phyloP scores from a whole-genome alignment of 2,888 invertebrate genomes.

The Penaeus monodon region DNA sequence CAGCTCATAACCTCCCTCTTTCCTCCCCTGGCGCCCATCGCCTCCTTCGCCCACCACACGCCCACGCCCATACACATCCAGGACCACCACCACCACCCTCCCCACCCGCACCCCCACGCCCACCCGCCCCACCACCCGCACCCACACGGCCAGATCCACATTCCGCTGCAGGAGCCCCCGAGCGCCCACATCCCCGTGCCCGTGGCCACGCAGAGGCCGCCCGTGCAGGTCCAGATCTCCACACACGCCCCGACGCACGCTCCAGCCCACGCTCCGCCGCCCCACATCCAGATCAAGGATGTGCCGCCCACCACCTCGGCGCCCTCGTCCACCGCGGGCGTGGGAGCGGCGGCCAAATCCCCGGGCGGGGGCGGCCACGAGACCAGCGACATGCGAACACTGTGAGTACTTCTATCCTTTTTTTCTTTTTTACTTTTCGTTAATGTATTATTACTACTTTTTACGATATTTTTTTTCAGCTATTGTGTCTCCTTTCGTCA shows the following conservation, averaged over 20 bases:
- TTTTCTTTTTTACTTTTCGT: not conserved
- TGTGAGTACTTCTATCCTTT: constrained; percentile 11
- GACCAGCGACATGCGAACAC: constrained; percentile 47
- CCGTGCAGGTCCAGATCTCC: constrained; percentile 39
- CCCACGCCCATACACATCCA: constrained; percentile 37
- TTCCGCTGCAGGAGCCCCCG: constrained; percentile 35
- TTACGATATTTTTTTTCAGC: not conserved
- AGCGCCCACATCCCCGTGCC: constrained; percentile 37
- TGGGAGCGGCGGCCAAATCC: constrained; percentile 1
- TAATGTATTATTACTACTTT: not conserved
- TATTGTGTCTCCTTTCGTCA: not conserved
- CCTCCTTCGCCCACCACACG: constrained; percentile 38
- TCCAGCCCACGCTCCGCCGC: constrained; percentile 23
- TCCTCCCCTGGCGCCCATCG: constrained; percentile 32
- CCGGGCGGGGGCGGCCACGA: constrained; percentile 30
- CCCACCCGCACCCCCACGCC: constrained; percentile 14
- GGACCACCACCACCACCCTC: constrained; percentile 35
- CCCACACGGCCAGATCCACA: constrained; percentile 16
- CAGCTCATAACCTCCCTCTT: constrained; percentile 48
- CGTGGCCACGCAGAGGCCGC: constrained; percentile 16
- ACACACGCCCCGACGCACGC: constrained; percentile 29
- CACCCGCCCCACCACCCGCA: constrained; percentile 15
- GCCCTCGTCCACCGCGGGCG: constrained; percentile 10
- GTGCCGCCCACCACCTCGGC: constrained; percentile 32
- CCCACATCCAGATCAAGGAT: constrained; percentile 35